Percentiles rank a stretch among this genome's conserved stretches.
phyloP scores from a whole-genome alignment of 2,888 invertebrate species.

The Folsomia manolachei region DNA sequence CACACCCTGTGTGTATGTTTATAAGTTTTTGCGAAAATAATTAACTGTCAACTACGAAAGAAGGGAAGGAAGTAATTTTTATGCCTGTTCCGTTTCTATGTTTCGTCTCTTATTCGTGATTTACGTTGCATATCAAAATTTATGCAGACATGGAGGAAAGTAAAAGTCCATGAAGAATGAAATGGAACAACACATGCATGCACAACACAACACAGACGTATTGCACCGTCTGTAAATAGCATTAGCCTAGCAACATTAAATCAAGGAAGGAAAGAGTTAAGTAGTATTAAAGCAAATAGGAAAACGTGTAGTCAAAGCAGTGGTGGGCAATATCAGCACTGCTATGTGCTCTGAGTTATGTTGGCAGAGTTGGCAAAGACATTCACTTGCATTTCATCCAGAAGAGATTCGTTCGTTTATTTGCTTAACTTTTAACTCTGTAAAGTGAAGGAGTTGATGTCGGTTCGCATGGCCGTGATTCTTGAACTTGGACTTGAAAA shows the following conservation, averaged over 20 bases:
- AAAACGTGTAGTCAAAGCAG: too few relatives aligned
- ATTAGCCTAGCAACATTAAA: background rate
- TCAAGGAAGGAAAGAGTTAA: background rate
- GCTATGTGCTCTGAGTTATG: background rate
- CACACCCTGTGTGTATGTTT: too few relatives aligned
- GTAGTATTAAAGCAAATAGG: background rate
- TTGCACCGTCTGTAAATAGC: background rate
- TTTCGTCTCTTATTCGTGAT: too few relatives aligned
- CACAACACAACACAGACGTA: background rate
- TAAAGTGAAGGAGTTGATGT: conserved; percentile 15
- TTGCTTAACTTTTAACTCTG: conserved; percentile 9
- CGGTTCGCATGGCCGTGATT: conserved; percentile 9
- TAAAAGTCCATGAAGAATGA: background rate
- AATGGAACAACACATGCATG: background rate
- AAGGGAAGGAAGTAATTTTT: background rate
- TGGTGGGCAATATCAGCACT: too few relatives aligned
- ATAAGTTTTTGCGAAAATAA: background rate
- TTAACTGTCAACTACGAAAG: background rate
- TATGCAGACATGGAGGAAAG: background rate
- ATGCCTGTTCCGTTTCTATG: background rate
- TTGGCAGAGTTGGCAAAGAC: conserved; percentile 25
- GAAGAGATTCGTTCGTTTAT: background rate
- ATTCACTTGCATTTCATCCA: background rate
- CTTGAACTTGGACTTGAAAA: conserved; percentile 27
- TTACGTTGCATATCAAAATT: background rate